phyloP scores from a whole-genome alignment of 2,113 vertebrate genomes.

The Brienomyrus longianalis region DNA sequence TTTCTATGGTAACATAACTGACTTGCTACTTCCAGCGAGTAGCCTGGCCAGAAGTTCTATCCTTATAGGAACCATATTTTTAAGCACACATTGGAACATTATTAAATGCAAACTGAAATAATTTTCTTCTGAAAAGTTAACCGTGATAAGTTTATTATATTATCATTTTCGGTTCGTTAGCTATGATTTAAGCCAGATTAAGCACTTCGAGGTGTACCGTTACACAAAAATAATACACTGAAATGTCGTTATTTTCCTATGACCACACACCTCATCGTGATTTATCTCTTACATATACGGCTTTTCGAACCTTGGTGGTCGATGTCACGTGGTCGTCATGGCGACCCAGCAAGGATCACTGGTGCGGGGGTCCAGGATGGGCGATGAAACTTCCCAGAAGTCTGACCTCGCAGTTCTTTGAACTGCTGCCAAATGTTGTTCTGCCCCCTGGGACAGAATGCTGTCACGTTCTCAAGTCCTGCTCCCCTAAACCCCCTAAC shows the following conservation, averaged over 20 bases:
- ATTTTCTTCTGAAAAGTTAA: neutral
- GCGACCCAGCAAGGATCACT: neutral
- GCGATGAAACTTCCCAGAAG: neutral
- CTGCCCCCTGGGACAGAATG: neutral
- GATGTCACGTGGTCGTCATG: neutral
- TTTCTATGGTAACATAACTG: neutral
- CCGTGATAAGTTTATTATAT: neutral
- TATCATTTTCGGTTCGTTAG: neutral
- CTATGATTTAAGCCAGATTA: neutral
- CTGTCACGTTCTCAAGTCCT: neutral
- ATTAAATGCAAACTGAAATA: neutral
- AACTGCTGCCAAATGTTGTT: neutral
- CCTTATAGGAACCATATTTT: neutral
- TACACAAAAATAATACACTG: neutral
- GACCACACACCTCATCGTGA: neutral
- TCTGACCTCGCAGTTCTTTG: neutral
- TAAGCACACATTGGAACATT: neutral
- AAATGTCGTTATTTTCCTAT: neutral
- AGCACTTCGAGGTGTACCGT: neutral
- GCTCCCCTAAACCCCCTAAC: neutral
- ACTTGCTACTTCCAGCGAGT: neutral
- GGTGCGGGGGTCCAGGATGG: neutral
- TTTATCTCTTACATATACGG: neutral
- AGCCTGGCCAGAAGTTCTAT: neutral
- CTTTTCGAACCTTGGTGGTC: neutral